phyloP scores from a whole-genome alignment of 2,888 invertebrate genomes.

The Hymenopus coronatus region DNA sequence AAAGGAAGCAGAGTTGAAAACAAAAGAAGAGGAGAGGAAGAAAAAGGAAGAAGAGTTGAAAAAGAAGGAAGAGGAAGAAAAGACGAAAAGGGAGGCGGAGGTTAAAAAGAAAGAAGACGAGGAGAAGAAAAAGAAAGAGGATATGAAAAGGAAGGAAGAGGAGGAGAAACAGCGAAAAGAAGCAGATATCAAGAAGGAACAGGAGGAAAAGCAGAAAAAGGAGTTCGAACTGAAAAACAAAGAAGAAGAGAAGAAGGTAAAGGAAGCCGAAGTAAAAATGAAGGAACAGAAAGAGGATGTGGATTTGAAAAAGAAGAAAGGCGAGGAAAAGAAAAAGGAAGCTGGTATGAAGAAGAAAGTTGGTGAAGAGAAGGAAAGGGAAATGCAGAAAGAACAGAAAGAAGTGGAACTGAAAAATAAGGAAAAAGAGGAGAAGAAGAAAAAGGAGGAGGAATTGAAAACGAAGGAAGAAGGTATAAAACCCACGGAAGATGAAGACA shows the following conservation, averaged over 20 bases:
- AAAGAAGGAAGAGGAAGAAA: constrained; percentile 31
- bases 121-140: neutral
- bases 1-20: constrained; percentile 16
- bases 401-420: constrained; percentile 10
- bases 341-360: constrained; percentile 18
- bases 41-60: constrained; percentile 30
- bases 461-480: constrained; percentile 18
- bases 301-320: constrained; percentile 25
- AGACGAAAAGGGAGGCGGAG: constrained; percentile 24
- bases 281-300: constrained; percentile 16
- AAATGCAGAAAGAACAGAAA: constrained; percentile 21
- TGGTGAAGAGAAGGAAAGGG: constrained; percentile 26
- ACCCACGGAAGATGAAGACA: constrained; percentile 24
- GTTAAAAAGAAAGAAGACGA: constrained; percentile 26
- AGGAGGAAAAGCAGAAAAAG: constrained; percentile 26
- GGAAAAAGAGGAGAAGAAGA: constrained; percentile 22
- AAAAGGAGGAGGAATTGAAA: constrained; percentile 25
- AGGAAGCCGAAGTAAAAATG: constrained; percentile 21
- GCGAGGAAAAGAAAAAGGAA: constrained; percentile 25
- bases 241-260: constrained; percentile 24
- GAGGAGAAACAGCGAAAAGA: neutral
- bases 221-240: constrained; percentile 23
- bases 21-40: constrained; percentile 23
- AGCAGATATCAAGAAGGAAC: constrained; percentile 17
- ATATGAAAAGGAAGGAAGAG: neutral